Evolutionary conservation across 2,888 invertebrate species (phyloP).

Genomic region (Chloroclystis v-ata): DNA sequence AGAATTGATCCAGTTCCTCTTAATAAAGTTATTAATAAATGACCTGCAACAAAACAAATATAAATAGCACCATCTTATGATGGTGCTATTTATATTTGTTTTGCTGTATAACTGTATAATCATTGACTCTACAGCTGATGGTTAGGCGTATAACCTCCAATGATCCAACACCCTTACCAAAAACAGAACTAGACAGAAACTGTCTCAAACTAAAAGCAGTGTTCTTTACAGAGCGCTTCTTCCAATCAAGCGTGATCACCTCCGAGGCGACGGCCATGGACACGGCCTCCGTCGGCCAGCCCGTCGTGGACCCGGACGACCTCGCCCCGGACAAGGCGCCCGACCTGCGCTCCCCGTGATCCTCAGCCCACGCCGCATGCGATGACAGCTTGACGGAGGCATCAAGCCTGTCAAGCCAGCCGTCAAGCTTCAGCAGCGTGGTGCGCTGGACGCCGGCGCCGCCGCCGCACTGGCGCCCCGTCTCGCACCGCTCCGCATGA

Average conservation of each 20-base stretch:
- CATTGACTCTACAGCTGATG: too few species aligned
- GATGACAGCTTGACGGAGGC: slow-evolving; percentile 24
- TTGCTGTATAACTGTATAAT: too few species aligned
- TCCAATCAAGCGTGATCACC: slow-evolving; percentile 79
- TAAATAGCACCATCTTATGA: too few species aligned
- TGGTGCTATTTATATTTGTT: too few species aligned
- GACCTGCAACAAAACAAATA: too few species aligned
- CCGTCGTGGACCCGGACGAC: slow-evolving; percentile 58
- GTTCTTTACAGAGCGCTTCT: slow-evolving; percentile 76
- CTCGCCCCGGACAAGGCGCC: slow-evolving; percentile 70
- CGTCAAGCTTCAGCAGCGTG: slow-evolving; percentile 31
- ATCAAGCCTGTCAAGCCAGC: slow-evolving; percentile 9
- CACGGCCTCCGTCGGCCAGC: slow-evolving; percentile 54
- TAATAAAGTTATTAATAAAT: too few species aligned
- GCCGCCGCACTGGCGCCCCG: slow-evolving; percentile 70
- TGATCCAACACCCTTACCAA: too few species aligned
- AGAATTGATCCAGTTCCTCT: too few species aligned
- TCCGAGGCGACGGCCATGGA: slow-evolving; percentile 78
- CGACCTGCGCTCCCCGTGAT: slow-evolving; percentile 70
- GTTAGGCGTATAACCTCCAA: too few species aligned
- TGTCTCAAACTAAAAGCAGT: slow-evolving; percentile 30
- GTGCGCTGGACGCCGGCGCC: slow-evolving; percentile 71
- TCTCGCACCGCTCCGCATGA: slow-evolving; percentile 53
- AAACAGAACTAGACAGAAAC: slow-evolving; percentile 7
- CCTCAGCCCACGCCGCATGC: slow-evolving; percentile 36